These are phyloP conservation scores for Delichon dasypus DNA, from an alignment of 2,797 vertebrate species.

Conservation along the genomic window DNA sequence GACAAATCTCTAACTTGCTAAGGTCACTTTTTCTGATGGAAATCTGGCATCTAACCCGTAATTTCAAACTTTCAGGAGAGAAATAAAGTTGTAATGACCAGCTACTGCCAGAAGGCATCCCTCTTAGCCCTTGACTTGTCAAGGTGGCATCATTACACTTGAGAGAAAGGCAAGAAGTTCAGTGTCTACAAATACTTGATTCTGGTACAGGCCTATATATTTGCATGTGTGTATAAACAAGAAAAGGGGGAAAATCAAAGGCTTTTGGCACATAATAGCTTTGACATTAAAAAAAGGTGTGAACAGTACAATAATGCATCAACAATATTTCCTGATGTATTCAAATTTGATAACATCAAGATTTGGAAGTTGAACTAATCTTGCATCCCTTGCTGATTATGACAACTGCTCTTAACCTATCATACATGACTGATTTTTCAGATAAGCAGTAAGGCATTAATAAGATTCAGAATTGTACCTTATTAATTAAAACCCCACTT, in stretches of 20 bases:
- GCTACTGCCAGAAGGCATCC: neutral
- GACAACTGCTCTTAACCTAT: neutral
- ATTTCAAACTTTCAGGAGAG: neutral
- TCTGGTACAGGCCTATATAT: neutral
- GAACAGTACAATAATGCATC: neutral
- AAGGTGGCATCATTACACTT: neutral
- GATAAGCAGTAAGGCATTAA: constrained; percentile 4
- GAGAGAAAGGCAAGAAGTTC: neutral
- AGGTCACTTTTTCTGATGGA: neutral
- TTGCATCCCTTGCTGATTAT: neutral
- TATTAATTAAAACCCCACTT: neutral
- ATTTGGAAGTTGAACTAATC: neutral
- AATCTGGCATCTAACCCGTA: neutral
- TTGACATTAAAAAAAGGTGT: neutral
- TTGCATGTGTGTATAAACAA: neutral
- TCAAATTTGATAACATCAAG: neutral
- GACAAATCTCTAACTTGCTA: neutral
- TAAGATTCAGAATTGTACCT: neutral
- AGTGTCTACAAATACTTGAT: neutral
- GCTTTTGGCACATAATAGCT: neutral
- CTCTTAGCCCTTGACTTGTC: neutral
- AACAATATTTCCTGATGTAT: neutral
- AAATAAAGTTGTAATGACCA: neutral
- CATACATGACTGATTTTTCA: neutral
- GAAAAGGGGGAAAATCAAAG: neutral